Evolutionary conservation across 2,113 vertebrate genomes (phyloP).

Genomic region (Podiceps cristatus): DNA sequence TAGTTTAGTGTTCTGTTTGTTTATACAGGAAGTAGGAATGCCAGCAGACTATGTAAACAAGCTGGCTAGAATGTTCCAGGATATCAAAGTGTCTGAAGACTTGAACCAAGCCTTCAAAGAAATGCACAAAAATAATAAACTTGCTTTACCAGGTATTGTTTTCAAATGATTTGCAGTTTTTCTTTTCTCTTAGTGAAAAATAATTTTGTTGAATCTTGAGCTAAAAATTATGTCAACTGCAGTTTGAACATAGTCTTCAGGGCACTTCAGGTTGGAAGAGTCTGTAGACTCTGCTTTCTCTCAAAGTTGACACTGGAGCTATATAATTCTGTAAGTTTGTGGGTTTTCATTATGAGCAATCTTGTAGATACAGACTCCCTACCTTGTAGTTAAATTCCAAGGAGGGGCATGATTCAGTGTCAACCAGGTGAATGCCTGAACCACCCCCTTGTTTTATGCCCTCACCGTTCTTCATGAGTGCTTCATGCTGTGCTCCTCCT

Average conservation of each 20-base stretch:
- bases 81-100: slow-evolving; percentile 99
- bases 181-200: background rate
- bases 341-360: background rate
- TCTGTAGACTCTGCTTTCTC: background rate
- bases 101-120: slow-evolving; percentile 99
- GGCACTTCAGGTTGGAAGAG: background rate
- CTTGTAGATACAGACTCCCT: background rate
- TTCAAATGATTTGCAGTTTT: background rate
- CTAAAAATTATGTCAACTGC: background rate
- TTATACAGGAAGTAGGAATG: slow-evolving; percentile 96
- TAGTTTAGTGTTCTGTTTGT: slow-evolving; percentile 31
- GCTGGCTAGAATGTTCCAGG: slow-evolving; percentile 98
- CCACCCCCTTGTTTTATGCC: background rate
- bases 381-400: background rate
- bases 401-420: background rate
- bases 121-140: slow-evolving; percentile 99
- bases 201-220: background rate
- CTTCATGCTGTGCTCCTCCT: background rate
- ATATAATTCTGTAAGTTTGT: background rate
- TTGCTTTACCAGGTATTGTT: slow-evolving; percentile 92
- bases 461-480: background rate
- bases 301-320: background rate
- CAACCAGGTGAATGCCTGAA: background rate
- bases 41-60: slow-evolving; percentile 99
- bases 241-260: background rate